phyloP scores from a whole-genome alignment of 2,113 vertebrate species.

The Origma solitaria region DNA sequence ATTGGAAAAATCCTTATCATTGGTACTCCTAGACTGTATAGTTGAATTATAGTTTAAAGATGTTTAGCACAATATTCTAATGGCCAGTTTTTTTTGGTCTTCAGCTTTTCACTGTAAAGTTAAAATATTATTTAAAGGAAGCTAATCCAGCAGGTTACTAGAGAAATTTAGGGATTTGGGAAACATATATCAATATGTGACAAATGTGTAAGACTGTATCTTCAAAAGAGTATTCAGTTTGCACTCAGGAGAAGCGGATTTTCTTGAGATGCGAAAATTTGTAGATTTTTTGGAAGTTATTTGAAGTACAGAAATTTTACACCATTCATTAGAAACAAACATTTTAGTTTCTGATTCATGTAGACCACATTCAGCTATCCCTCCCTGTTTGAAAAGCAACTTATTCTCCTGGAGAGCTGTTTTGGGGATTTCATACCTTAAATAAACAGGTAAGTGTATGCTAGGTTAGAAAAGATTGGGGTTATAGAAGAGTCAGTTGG shows the following conservation, averaged over 20 bases:
- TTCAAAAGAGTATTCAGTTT: neutral
- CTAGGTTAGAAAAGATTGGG: fast-evolving
- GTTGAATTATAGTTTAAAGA: neutral
- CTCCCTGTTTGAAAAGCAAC: neutral
- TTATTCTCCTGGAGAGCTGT: neutral
- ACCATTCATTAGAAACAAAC: neutral
- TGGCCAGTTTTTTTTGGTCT: neutral
- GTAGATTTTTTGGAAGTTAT: neutral
- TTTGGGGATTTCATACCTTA: neutral
- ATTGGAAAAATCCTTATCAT: neutral
- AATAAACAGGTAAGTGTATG: neutral
- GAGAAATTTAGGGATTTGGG: neutral
- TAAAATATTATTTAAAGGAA: neutral
- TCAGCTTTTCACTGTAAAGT: neutral
- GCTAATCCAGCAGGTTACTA: neutral
- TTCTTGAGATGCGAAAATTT: neutral
- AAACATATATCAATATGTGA: neutral
- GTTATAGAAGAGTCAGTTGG: neutral
- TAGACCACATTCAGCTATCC: neutral
- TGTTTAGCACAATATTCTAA: neutral
- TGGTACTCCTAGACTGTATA: neutral
- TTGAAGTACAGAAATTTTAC: neutral
- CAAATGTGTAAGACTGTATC: neutral
- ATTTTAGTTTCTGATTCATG: neutral
- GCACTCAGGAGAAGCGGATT: neutral